Evolutionary conservation across 1,140 invertebrate genomes (phyloP), one percentile per base, ranked within the genome.

Genomic region (Drosophila ananassae): DNA sequence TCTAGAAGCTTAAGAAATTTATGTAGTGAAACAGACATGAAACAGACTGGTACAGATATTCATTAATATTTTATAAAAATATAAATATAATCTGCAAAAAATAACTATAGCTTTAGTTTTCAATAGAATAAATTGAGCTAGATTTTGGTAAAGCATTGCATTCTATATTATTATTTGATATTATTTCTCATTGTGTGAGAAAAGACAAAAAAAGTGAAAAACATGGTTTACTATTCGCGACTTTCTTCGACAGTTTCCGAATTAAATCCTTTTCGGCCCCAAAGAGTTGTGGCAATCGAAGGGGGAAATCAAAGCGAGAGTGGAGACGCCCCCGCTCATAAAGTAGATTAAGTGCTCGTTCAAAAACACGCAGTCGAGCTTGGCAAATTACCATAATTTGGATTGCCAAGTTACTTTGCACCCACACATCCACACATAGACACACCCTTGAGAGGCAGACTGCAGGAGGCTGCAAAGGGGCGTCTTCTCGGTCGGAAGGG

Each of bases 361-460:
- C 73, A 76, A 76, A 76, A 55, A 58, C 62, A 66, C 63, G 55
- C 73, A 77, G 73, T 77, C 55, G 62, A 77, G 73, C 73, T 77
- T 77, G 62, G 73, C 63, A 77, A 76, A 76, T 77, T 77, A 77
- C 73, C 73, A 77, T 77, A 77, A 77, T 77, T 77, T 77, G 62
- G 73, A 77, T 77, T 77, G 73, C 73, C 62, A 63, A 76, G 73
- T 77, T 76, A 77, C 73, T 77, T 77, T 60, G 54, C 73, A 56
- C 51, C 55, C 34, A n/a, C 28, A 21, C 59, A 30, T 51, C 62
- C 34, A 13, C 30, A 46, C 41, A 17, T 8, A 21, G n/a, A 9
- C 4, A 7, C 41, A 30, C 44, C n/a, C 66, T 48, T 5, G 47
- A 39, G 30, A 24, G 9, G 6, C 39, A 41, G 3, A 2, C 39